Conservation (phyloP, 2,797 vertebrate genomes). For the Falco peregrinus region DNA sequence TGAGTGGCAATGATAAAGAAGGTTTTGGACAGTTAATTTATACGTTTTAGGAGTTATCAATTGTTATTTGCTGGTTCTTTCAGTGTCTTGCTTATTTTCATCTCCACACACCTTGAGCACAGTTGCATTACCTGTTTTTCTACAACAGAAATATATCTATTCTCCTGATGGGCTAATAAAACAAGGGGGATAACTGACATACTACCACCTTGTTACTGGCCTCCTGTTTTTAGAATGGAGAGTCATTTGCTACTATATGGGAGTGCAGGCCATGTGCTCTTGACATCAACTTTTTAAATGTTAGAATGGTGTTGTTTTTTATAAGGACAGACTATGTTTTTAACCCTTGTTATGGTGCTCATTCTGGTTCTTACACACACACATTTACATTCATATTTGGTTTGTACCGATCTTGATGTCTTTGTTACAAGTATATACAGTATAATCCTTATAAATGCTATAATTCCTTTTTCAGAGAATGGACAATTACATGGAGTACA, state of each 20-base stretch:
- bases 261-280: not conserved
- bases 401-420: not conserved
- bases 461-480: not conserved
- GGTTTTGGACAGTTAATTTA: not conserved
- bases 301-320: not conserved
- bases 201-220: not conserved
- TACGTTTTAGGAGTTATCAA: not conserved
- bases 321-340: not conserved
- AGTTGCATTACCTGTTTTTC: not conserved
- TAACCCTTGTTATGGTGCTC: not conserved
- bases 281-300: not conserved
- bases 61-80: not conserved
- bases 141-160: too few relatives aligned
- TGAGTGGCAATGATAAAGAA: not conserved
- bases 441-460: not conserved
- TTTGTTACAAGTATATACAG: not conserved
- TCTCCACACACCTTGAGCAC: not conserved
- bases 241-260: not conserved
- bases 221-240: not conserved
- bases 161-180: not conserved
- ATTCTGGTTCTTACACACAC: not conserved
- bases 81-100: not conserved
- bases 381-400: not conserved
- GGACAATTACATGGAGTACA: not conserved
- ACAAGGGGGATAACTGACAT: not conserved